Conservation (phyloP, 1,140 invertebrate species). For the Drosophila rhopaloa region DNA sequence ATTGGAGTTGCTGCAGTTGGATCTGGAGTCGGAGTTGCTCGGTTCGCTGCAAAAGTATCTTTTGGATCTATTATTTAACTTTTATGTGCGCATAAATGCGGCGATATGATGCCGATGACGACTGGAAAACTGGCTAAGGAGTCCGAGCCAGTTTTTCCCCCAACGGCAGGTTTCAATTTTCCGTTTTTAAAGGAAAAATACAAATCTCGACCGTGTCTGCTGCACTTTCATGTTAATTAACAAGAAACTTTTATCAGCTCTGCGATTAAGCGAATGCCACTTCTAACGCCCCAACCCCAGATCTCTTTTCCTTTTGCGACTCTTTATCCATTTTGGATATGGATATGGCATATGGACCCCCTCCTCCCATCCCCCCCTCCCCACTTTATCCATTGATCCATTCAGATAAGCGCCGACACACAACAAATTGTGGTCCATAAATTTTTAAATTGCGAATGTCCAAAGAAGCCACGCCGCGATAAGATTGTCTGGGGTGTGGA, state of each 20-base stretch:
- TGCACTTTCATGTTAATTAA: slow-evolving; percentile 80
- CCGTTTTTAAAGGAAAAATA: background rate
- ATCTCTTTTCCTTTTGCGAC: background rate
- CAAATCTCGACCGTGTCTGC: slow-evolving; percentile 16
- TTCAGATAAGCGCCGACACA: slow-evolving; percentile 61
- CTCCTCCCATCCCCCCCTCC: too few relatives aligned
- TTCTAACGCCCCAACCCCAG: slow-evolving; percentile 33
- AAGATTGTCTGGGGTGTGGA: slow-evolving; percentile 13
- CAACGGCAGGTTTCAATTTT: slow-evolving; percentile 19
- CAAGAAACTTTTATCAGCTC: slow-evolving; percentile 70
- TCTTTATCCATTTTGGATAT: background rate
- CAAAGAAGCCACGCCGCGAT: slow-evolving; percentile 33
- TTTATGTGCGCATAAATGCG: slow-evolving; percentile 83
- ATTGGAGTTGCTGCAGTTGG: slow-evolving; percentile 34
- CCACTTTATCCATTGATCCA: slow-evolving; percentile 3
- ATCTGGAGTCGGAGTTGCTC: slow-evolving; percentile 11
- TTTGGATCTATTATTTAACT: slow-evolving; percentile 84
- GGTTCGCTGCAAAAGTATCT: slow-evolving; percentile 68
- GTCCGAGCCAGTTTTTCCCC: slow-evolving; percentile 27
- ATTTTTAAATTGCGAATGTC: slow-evolving; percentile 26
- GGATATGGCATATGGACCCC: background rate
- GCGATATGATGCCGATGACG: slow-evolving; percentile 72
- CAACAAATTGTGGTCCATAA: slow-evolving; percentile 73
- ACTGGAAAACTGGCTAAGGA: slow-evolving; percentile 51
- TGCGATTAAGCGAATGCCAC: slow-evolving; percentile 62